Conservation (phyloP, 1,140 invertebrate genomes). For the Lucilia cuprina region DNA sequence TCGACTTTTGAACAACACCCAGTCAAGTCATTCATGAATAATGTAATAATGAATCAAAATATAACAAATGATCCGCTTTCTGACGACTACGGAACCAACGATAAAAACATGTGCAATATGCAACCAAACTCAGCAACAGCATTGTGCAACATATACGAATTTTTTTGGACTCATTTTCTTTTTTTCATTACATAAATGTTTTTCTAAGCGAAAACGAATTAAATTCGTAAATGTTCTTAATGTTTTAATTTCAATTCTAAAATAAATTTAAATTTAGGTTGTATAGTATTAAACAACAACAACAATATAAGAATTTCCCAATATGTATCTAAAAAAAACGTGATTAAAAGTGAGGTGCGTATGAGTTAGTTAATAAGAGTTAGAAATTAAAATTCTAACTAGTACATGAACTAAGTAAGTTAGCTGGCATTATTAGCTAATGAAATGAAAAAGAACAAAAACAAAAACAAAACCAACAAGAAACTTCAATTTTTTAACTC, state of each 20-base stretch:
- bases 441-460: too few relatives aligned
- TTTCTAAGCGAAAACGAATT: background rate
- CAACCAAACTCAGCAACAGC: background rate
- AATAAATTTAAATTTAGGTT: constrained; percentile 18
- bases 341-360: background rate
- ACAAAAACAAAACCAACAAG: background rate
- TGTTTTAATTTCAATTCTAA: background rate
- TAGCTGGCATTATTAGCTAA: too few relatives aligned
- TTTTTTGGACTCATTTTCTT: background rate
- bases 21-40: background rate
- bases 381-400: too few relatives aligned
- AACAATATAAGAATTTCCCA: background rate
- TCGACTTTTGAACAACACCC: too few relatives aligned
- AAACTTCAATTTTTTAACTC: background rate
- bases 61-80: background rate
- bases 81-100: background rate
- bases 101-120: background rate
- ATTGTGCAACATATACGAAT: background rate
- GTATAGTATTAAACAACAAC: background rate
- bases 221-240: background rate
- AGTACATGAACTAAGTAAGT: too few relatives aligned
- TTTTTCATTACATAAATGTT: background rate
- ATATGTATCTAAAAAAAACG: background rate
- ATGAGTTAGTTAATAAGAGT: background rate
- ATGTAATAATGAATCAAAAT: background rate